Base-by-base conservation (phyloP, 2,888 invertebrate species). In the Gryllus longicercus region DNA sequence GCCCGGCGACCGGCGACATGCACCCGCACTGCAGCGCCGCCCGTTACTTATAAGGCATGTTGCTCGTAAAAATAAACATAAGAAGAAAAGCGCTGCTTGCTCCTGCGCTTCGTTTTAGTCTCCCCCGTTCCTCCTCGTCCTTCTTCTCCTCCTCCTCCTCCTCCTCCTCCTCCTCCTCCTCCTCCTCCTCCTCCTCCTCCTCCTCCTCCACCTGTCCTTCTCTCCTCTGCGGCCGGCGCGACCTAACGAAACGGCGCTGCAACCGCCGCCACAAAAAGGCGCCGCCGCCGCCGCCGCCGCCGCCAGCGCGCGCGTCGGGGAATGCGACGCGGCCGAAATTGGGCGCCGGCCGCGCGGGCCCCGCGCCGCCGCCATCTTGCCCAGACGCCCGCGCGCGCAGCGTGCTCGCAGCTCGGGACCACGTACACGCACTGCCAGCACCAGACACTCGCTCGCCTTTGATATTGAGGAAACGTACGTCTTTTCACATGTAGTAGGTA, bases 21-120 rank as follows among this genome's bases (percentile, higher is more conserved):
- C 63, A 63, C 63, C 63, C 63, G 63, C 63, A 63, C 63, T n/a
- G 63, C 63, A n/a, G n/a, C 63, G 63, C 63, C 63, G 63, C 63
- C 63, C 63, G 63, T 63, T 63, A 63, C 63, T 63, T 63, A 63
- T 63, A 63, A 63, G 63, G 63, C 63, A 63, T 63, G 16, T 63
- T n/a, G 63, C 63, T 63, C 63, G 63, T 63, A 63, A 63, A 63
- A 63, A 63, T 63, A 63, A 63, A 63, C 63, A 63, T 63, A 18
- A 63, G 63, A 63, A 63, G 63, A 63, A 63, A 63, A 63, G 63
- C 63, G 63, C 63, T 38, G 38, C 38, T 38, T 8, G 38, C 38
- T 38, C 38, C 38, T 38, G 38, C 38, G 38, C 38, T 38, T 38
- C 38, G 38, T 38, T 38, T 38, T 38, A 38, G 38, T 38, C 38